Percentiles rank a stretch among this genome's conserved stretches.
Conservation (phyloP, 1,140 invertebrate genomes). For the Coelopa frigida region DNA sequence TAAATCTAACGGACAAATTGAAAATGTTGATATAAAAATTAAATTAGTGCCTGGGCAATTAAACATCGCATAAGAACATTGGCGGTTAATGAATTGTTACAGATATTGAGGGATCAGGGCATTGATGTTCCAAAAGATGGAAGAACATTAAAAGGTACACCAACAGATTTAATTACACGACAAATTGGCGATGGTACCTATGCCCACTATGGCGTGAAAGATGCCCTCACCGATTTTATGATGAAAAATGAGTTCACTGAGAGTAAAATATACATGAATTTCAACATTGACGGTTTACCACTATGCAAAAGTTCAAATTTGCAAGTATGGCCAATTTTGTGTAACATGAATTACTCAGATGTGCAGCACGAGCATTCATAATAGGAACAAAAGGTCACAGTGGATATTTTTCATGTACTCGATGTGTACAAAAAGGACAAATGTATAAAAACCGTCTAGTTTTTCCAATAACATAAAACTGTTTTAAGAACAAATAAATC, state of each 20-base stretch:
- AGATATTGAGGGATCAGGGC: constrained; percentile 7
- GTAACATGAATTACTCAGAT: no score
- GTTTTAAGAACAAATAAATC: constrained; percentile 10
- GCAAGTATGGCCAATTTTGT: constrained; percentile 18
- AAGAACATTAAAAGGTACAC: constrained; percentile 10
- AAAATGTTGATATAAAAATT: no score
- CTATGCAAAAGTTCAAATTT: constrained; percentile 16
- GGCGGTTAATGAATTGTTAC: constrained; percentile 9
- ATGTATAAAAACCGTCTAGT: constrained; percentile 11
- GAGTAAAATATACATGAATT: constrained; percentile 11
- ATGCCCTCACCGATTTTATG: constrained; percentile 16
- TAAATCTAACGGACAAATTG: no score
- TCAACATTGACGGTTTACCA: constrained; percentile 16
- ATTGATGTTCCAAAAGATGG: constrained; percentile 10
- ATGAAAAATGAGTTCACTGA: constrained; percentile 13
- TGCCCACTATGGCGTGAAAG: constrained; percentile 11
- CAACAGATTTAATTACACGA: constrained; percentile 3
- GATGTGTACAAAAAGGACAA: constrained; percentile 3
- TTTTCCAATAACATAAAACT: constrained; percentile 12
- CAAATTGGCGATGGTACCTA: constrained; percentile 12
- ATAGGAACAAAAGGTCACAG: neutral
- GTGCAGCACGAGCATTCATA: constrained; percentile 4
- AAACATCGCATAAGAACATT: constrained; percentile 2
- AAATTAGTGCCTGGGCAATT: no score
- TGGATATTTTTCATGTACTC: neutral